These are phyloP conservation scores for Plumapathes pennacea DNA, from an alignment of 92 coral and sea anemone genomes.

Conservation along the genomic window DNA sequence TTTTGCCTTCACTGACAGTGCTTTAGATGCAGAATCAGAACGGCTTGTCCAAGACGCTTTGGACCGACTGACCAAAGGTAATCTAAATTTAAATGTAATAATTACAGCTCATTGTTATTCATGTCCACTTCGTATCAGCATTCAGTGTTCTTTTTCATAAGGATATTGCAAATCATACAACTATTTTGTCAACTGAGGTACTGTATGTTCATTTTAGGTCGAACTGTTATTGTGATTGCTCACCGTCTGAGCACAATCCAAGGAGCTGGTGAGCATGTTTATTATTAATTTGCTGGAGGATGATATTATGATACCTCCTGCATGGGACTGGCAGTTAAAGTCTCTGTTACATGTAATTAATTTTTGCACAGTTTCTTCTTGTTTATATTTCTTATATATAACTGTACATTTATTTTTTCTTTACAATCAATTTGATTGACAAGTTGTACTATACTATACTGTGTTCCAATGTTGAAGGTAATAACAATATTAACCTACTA, in stretches of 20 bases:
- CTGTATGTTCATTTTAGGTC: too few relatives aligned
- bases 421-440: too few relatives aligned
- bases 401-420: too few relatives aligned
- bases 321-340: not conserved
- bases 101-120: not conserved
- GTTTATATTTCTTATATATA: too few relatives aligned
- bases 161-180: not conserved
- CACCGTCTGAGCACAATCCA: conserved; percentile 96
- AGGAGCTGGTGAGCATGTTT: conserved; percentile 74
- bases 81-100: not conserved
- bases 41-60: conserved; percentile 93
- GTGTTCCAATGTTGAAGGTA: too few relatives aligned
- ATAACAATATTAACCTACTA: too few relatives aligned
- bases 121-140: not conserved
- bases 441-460: too few relatives aligned
- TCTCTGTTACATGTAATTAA: too few relatives aligned
- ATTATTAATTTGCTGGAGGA: not conserved
- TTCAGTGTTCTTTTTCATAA: not conserved
- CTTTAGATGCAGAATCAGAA: conserved; percentile 97
- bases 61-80: conserved; percentile 90
- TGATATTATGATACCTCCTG: not conserved
- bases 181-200: too few relatives aligned
- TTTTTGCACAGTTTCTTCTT: too few relatives aligned
- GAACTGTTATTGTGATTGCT: conserved; percentile 95
- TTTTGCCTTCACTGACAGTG: conserved; percentile 41